Evolutionary conservation across 2,888 invertebrate genomes (phyloP).

Genomic region (Plebejus argus): DNA sequence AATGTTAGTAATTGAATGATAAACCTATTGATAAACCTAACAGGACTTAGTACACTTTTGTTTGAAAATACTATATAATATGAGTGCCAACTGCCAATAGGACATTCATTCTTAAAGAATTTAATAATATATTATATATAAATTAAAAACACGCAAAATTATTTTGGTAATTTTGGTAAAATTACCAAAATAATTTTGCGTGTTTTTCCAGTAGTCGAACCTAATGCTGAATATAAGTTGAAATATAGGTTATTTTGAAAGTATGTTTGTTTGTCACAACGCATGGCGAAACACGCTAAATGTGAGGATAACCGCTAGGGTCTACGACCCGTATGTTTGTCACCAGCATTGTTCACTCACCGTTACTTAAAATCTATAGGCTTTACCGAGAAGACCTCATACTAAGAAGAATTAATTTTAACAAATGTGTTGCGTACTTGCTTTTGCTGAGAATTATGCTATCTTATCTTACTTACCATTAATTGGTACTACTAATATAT

Average conservation of each 20-base stretch:
- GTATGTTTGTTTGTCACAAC: constrained; percentile 28
- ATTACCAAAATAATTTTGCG: background rate
- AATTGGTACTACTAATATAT: no score
- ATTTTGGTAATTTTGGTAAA: no score
- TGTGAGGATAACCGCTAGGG: constrained; percentile 52
- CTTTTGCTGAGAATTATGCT: background rate
- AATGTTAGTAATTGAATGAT: background rate
- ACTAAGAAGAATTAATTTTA: constrained; percentile 4
- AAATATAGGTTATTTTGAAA: background rate
- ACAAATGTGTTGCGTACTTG: background rate
- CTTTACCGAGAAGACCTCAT: constrained; percentile 12
- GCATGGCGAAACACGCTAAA: constrained; percentile 49
- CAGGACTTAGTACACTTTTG: no score
- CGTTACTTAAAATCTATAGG: constrained; percentile 30
- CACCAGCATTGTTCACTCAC: constrained; percentile 43
- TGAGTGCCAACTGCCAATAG: no score
- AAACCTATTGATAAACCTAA: no score
- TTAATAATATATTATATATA: no score
- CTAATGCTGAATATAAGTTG: background rate
- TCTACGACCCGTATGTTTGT: constrained; percentile 56
- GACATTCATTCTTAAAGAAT: no score
- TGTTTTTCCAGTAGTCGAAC: background rate
- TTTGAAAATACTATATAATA: no score
- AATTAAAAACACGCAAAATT: no score
- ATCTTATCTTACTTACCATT: background rate